Evolutionary conservation across 2,888 invertebrate species (phyloP).

Genomic region (Drosophila greeni): DNA sequence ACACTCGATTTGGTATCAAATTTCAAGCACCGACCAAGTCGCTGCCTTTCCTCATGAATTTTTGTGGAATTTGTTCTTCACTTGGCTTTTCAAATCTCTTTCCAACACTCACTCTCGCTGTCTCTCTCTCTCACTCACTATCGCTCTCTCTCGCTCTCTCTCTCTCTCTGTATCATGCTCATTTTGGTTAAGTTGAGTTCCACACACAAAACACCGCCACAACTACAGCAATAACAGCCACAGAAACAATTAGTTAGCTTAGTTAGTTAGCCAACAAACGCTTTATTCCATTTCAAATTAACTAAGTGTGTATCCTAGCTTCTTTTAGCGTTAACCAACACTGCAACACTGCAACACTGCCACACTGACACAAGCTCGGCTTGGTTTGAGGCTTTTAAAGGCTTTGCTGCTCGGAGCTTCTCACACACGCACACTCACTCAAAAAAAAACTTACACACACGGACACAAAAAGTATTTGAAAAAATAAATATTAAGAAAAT

Average conservation of each 20-base stretch:
- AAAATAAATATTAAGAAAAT: slow-evolving; percentile 21
- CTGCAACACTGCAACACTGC: slow-evolving; percentile 19
- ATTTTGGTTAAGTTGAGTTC: slow-evolving; percentile 27
- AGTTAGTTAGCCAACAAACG: slow-evolving; percentile 61
- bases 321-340: slow-evolving; percentile 65
- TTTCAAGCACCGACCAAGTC: slow-evolving; percentile 14
- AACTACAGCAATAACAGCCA: slow-evolving; percentile 43
- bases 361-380: slow-evolving; percentile 25
- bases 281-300: slow-evolving; percentile 54
- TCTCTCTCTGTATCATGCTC: slow-evolving; percentile 24
- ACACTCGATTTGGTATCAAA: slow-evolving; percentile 2
- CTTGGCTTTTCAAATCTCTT: slow-evolving; percentile 1
- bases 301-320: slow-evolving; percentile 74
- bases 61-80: slow-evolving; percentile 1
- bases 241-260: slow-evolving; percentile 51
- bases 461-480: slow-evolving; percentile 23
- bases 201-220: slow-evolving; percentile 22
- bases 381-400: slow-evolving; percentile 28
- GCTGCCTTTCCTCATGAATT: slow-evolving; percentile 13
- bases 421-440: slow-evolving; percentile 26
- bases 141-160: slow-evolving; percentile 18
- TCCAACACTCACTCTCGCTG: slow-evolving; percentile 22
- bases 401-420: slow-evolving; percentile 25
- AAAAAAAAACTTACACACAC: slow-evolving; percentile 12
- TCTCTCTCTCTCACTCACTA: slow-evolving; percentile 18